A percentile compares a stretch with the other conserved stretches of the same genome.
phyloP scores from a whole-genome alignment of 1,140 invertebrate species.

The Drosophila kohkoa region DNA sequence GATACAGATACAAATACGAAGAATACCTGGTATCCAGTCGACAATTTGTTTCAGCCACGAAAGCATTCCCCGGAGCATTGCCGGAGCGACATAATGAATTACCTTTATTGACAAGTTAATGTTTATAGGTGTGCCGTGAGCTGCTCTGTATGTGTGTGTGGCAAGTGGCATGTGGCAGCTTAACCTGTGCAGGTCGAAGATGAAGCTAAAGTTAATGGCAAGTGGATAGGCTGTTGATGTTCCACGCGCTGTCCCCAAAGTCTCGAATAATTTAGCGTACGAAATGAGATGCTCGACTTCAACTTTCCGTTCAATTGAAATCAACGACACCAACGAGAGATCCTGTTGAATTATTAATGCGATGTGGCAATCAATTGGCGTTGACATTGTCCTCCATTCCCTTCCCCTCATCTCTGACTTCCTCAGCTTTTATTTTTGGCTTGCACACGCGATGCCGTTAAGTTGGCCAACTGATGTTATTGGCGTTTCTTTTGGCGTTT shows the following conservation, averaged over 20 bases:
- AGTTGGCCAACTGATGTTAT: conserved; percentile 37
- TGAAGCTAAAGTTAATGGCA: conserved; percentile 66
- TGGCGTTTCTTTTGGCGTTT: conserved; percentile 44
- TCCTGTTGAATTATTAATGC: conserved; percentile 73
- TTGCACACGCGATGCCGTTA: conserved; percentile 51
- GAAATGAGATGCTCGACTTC: conserved; percentile 42
- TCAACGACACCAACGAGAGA: conserved; percentile 53
- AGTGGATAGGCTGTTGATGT: conserved; percentile 79
- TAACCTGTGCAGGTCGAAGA: conserved; percentile 34
- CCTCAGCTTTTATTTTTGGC: neutral
- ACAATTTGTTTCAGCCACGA: conserved; percentile 48
- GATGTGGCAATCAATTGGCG: conserved; percentile 70
- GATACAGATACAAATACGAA: conserved; percentile 12
- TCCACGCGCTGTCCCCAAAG: conserved; percentile 62
- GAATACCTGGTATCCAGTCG: conserved; percentile 12
- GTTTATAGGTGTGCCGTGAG: conserved; percentile 76
- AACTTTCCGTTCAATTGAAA: conserved; percentile 62
- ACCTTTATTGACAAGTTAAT: conserved; percentile 85
- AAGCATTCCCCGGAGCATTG: conserved; percentile 60
- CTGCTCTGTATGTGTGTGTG: conserved; percentile 10
- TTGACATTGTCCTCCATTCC: conserved; percentile 57
- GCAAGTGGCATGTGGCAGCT: conserved; percentile 34
- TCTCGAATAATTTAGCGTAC: conserved; percentile 73
- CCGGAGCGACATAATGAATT: conserved; percentile 83
- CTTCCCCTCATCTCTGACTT: neutral